phyloP scores from a whole-genome alignment of 2,113 vertebrate species.

The Apodemus speciosus region DNA sequence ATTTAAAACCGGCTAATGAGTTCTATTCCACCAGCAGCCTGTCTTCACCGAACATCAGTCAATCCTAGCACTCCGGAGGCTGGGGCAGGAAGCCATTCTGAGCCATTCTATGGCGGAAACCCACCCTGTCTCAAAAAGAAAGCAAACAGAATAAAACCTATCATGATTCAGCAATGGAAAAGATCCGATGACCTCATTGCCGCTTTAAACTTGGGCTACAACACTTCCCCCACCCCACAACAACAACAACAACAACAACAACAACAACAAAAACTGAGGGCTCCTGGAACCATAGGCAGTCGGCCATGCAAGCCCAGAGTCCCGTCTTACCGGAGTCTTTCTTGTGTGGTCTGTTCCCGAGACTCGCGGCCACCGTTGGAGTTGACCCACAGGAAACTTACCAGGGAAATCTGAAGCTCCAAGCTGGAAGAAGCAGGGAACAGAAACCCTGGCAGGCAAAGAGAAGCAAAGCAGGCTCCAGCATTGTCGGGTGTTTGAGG shows the following conservation, averaged over 20 bases:
- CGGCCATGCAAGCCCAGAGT: background rate
- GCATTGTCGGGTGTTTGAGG: background rate
- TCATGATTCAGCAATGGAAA: background rate
- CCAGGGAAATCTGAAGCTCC: background rate
- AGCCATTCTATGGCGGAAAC: background rate
- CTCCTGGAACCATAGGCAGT: background rate
- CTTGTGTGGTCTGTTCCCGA: background rate
- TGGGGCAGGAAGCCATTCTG: background rate
- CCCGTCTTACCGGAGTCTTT: background rate
- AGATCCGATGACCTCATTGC: background rate
- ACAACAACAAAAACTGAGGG: background rate
- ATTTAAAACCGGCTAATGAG: rapidly evolving
- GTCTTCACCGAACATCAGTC: too few species aligned
- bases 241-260: too few species aligned
- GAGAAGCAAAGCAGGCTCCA: background rate
- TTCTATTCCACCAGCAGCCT: too few species aligned
- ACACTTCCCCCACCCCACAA: background rate
- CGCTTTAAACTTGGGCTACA: background rate
- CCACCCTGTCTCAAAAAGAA: background rate
- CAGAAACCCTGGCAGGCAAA: background rate
- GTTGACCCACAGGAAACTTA: background rate
- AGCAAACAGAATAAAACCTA: background rate
- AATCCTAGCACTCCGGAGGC: background rate
- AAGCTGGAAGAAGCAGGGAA: too few species aligned
- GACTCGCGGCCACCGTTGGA: background rate